Conservation (phyloP, 2,113 vertebrate genomes). For the Arenaria interpres region DNA sequence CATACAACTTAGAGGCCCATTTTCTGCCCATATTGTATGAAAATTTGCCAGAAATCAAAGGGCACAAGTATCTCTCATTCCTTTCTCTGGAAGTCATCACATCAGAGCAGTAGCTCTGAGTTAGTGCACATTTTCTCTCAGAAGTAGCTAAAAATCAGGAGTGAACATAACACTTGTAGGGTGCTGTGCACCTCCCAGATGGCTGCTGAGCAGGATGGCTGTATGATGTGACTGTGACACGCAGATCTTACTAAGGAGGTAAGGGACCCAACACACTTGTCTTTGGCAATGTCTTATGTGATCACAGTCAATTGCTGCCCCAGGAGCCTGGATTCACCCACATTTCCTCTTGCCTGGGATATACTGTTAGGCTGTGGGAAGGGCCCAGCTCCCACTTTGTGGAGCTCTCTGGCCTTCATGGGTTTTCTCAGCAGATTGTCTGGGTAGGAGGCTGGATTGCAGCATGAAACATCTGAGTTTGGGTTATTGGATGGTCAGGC, state of each 20-base stretch:
- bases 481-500: neutral
- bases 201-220: rapidly evolving
- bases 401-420: neutral
- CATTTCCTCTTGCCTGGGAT: neutral
- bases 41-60: neutral
- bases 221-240: neutral
- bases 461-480: neutral
- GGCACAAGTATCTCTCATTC: neutral
- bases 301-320: neutral
- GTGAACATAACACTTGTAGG: neutral
- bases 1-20: neutral
- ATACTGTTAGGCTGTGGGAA: neutral
- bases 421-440: neutral
- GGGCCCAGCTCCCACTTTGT: neutral
- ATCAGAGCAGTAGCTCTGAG: neutral
- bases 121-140: neutral
- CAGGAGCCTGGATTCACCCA: neutral
- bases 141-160: neutral
- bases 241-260: neutral
- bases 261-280: neutral
- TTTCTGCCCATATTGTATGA: neutral
- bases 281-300: rapidly evolving
- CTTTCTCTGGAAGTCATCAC: neutral
- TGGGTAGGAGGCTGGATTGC: neutral
- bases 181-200: neutral